Percentiles rank a stretch among this genome's conserved stretches.
These are phyloP conservation scores for Himalopsyche anomala DNA, from an alignment of 2,888 invertebrate species.

Conservation along the genomic window DNA sequence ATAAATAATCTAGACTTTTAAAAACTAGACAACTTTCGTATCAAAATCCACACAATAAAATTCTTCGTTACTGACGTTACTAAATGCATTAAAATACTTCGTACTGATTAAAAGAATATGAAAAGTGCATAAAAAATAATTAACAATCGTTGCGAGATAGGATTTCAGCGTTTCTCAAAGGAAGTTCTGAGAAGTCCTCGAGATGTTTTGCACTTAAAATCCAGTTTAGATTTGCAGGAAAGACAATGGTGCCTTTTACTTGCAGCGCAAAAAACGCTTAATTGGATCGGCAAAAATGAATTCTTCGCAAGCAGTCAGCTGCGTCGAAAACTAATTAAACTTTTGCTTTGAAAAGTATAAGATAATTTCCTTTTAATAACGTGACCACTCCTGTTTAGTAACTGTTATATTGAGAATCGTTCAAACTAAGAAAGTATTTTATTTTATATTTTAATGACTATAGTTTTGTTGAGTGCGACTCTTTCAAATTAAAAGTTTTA, in stretches of 20 bases:
- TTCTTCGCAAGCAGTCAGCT: constrained; percentile 54
- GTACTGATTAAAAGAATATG: background rate
- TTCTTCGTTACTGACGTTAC: no score
- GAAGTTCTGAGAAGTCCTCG: background rate
- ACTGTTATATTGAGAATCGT: background rate
- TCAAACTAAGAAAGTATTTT: background rate
- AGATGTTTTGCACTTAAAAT: constrained; percentile 58
- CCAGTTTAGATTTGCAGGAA: constrained; percentile 46
- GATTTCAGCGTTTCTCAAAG: background rate
- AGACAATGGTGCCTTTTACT: constrained; percentile 58
- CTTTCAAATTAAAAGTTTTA: no score
- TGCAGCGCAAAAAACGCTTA: constrained; percentile 54
- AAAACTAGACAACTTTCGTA: no score
- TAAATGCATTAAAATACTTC: no score
- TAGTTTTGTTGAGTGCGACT: no score
- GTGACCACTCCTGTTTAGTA: constrained; percentile 39
- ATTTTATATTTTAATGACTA: background rate
- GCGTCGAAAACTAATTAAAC: constrained; percentile 64
- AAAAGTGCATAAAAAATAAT: constrained; percentile 19
- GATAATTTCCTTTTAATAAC: constrained; percentile 47
- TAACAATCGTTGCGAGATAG: constrained; percentile 13
- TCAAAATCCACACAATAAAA: no score
- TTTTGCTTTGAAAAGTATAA: constrained; percentile 45
- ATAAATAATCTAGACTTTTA: no score
- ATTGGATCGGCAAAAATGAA: constrained; percentile 63